phyloP scores from a whole-genome alignment of 2,113 vertebrate genomes.

The Halcyon malimbica region DNA sequence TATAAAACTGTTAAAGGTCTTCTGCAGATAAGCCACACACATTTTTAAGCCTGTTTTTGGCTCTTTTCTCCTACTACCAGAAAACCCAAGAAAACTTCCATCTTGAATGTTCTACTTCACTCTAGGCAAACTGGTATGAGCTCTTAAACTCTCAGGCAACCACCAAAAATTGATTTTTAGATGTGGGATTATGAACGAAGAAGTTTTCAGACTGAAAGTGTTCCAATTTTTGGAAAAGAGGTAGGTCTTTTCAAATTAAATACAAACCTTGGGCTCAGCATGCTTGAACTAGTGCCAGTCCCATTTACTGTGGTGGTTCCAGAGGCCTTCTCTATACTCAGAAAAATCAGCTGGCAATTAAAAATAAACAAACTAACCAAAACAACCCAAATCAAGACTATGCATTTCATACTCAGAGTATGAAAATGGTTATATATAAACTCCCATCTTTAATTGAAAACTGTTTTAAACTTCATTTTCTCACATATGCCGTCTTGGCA shows the following conservation, averaged over 20 bases:
- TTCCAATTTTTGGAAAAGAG: not conserved
- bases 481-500: not conserved
- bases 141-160: not conserved
- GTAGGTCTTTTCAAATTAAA: not conserved
- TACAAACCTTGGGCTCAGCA: not conserved
- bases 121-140: not conserved
- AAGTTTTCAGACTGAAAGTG: not conserved
- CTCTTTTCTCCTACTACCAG: not conserved
- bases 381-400: not conserved
- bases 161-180: not conserved
- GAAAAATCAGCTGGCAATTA: not conserved
- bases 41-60: not conserved
- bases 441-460: not conserved
- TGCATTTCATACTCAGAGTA: not conserved
- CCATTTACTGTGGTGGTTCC: not conserved
- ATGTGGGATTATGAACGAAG: not conserved
- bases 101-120: not conserved
- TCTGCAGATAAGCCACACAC: not conserved
- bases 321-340: not conserved
- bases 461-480: not conserved
- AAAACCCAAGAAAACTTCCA: rapidly evolving
- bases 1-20: not conserved
- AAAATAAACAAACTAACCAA: not conserved
- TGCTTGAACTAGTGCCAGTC: not conserved
- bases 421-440: not conserved